These are phyloP conservation scores for Eucidaris tribuloides DNA, from an alignment of 35 echinoderm and acorn worm species.

Conservation along the genomic window DNA sequence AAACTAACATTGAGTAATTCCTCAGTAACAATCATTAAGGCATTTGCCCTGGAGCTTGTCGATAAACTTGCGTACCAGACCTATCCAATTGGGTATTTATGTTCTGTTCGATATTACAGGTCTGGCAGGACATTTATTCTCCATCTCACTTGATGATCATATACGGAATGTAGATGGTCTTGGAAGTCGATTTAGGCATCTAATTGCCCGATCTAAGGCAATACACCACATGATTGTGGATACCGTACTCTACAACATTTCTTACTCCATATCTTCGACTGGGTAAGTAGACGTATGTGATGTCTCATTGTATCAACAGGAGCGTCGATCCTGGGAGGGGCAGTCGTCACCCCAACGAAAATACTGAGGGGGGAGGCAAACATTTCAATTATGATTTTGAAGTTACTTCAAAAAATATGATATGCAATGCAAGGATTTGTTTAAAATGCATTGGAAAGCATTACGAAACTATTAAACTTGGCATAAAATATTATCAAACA, in stretches of 20 bases:
- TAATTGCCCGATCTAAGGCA: background rate
- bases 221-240: background rate
- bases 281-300: background rate
- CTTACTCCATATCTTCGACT: background rate
- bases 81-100: background rate
- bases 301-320: too few species aligned
- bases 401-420: too few species aligned
- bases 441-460: too few species aligned
- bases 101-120: too few species aligned
- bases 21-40: background rate
- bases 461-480: too few species aligned
- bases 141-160: background rate
- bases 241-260: background rate
- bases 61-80: background rate
- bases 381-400: too few species aligned
- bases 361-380: too few species aligned
- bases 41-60: background rate
- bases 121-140: background rate
- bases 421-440: too few species aligned
- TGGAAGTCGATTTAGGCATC: background rate
- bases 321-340: too few species aligned
- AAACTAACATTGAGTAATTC: background rate
- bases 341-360: too few species aligned
- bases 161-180: slow-evolving; percentile 10
- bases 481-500: too few species aligned